Evolutionary conservation across 2,888 invertebrate genomes (phyloP), one percentile per base, ranked within the genome.

Genomic region (Limnephilus lunatus): DNA sequence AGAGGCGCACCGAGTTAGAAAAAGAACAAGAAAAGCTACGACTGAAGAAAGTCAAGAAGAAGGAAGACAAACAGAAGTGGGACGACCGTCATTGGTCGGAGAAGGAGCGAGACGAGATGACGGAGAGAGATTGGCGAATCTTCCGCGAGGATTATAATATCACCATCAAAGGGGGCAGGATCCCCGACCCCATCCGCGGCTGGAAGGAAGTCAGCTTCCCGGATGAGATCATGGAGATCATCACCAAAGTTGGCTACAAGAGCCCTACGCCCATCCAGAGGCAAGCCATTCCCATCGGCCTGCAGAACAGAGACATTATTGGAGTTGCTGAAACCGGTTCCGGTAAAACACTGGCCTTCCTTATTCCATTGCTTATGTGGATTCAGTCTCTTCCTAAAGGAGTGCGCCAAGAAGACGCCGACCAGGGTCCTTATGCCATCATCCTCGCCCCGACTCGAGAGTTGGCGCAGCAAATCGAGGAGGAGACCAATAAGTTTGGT

Each of bases 41-140:
- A 44, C 95, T 99, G 92, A 99, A 99, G 95, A 99, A 99, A 95
- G 98, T 99, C 0, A 98, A 98, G 94, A 97, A 98, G 94, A 98
- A 98, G 95, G 99, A 99, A 96, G 99, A 99, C 94, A 99, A 99
- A 95, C 99, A 99, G 95, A 98, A 99, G 94, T 99, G 99, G 98
- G 99, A 99, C 95, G 99, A 99, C 95, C 97, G 99, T 9, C 99
- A 99, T 95, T 99, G 99, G 99, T 98, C 98, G 5, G 99, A 99
- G 94, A 99, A 99, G 95, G 97, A 97, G 15, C 96, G 98, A 0
- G 97, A 97, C 90, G 99, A 99, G 95, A 99, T 99, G 99, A 99
- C 98, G 0, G 99, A 99, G 95, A 97, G 99, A 94, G 99, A 99
- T 96, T 99, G 99, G 99, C 97, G 99, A 95, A 99, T 99, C 94